Base-by-base conservation (phyloP, 2,113 vertebrate genomes). In the Anarhynchus alexandrinus region DNA sequence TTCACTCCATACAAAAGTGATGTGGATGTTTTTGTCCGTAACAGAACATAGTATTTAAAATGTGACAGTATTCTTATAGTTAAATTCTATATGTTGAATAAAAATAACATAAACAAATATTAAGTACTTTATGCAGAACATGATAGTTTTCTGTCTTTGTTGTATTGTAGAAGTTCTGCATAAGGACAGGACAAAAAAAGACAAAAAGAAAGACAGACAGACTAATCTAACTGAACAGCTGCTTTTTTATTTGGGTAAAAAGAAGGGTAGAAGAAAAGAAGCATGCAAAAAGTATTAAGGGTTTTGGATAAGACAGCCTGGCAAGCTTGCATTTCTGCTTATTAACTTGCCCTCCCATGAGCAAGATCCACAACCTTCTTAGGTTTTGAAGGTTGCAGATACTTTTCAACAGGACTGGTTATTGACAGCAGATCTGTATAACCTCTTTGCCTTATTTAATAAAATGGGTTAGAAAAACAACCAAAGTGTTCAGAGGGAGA, bases 361-460 rank as follows among this genome's bases (percentile, higher is more conserved):
- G 90, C 62, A 86, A 76, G 61, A 71, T 81, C 30, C 21, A 72
- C 58, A 92, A 86, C 80, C 77, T 94, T 83, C 76, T 86, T 52
- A 90, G 59, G 21, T 72, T 88, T 91, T 93, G 94, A 95, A 96
- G 86, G 82, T 66, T 95, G 92, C 10, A 64, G 51, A 92, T 40
- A 66, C 26, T 55, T 94, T 85, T 86, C 42, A 84, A 84, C 1
- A 82, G 15, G 11, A 52, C 22, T 57, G 12, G 26, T 59, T 90
- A 93, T 61, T 93, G 51, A 94, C 72, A 74, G 21, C 2, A 43
- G 7, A 57, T 42, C 38, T 73, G 86, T 73, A 30, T 30, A 74
- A 20, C 1, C 13, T 74, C 25, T 85, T 88, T 77, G 30, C 20
- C 19, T 81, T 86, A 30, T 64, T 90, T 51, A 83, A 43, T 40